phyloP scores from a whole-genome alignment of 1,140 invertebrate species.

The Microplitis mediator region DNA sequence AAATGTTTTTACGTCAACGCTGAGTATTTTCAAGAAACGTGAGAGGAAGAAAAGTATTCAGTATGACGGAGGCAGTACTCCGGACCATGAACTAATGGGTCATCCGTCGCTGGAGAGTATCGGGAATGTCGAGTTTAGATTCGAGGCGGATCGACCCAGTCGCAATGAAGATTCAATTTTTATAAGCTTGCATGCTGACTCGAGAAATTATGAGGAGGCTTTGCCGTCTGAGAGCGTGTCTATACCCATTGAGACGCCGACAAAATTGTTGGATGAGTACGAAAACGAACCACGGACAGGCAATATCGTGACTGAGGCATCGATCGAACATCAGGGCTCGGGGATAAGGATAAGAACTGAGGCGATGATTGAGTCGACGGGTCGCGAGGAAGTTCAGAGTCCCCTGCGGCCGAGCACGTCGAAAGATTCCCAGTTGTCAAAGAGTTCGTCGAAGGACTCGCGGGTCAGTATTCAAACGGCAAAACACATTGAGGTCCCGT shows the following conservation, averaged over 20 bases:
- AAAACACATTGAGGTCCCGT: conserved; percentile 18
- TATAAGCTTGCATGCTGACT: conserved; percentile 52
- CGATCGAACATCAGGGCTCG: conserved; percentile 47
- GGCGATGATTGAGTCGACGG: conserved; percentile 45
- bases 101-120: conserved; percentile 56
- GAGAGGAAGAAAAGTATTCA: conserved; percentile 57
- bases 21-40: conserved; percentile 61
- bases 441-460: conserved; percentile 42
- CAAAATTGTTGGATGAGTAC: conserved; percentile 53
- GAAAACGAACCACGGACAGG: conserved; percentile 39
- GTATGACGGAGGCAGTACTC: conserved; percentile 41
- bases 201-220: conserved; percentile 48
- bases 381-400: conserved; percentile 26
- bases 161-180: conserved; percentile 51
- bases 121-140: conserved; percentile 56
- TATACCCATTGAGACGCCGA: conserved; percentile 56
- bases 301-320: conserved; percentile 51
- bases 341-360: conserved; percentile 47
- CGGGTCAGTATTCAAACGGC: conserved; percentile 32
- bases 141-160: conserved; percentile 45
- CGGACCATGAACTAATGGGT: conserved; percentile 23
- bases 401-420: conserved; percentile 23
- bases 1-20: conserved; percentile 60
- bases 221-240: conserved; percentile 54
- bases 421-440: conserved; percentile 34